Percentiles rank a stretch among this genome's conserved stretches.
Evolutionary conservation across 2,888 invertebrate species (phyloP).

Genomic region (Agelastica alni): DNA sequence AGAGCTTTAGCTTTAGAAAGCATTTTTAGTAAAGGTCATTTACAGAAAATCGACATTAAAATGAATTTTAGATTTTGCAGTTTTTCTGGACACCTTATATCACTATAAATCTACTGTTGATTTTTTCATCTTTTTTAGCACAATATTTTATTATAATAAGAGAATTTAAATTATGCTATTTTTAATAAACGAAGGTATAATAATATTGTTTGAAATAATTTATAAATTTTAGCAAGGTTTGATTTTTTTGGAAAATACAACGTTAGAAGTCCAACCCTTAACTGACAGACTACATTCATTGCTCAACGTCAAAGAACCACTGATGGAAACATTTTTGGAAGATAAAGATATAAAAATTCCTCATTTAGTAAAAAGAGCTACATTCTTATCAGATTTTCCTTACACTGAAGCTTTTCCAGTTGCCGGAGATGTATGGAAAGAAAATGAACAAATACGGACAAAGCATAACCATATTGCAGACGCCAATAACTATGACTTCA

Average conservation of each 20-base stretch:
- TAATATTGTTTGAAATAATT: neutral
- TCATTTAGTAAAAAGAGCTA: conserved; percentile 64
- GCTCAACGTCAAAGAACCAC: conserved; percentile 53
- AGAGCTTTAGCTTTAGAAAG: too few species aligned
- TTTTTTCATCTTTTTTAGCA: neutral
- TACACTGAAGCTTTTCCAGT: conserved; percentile 52
- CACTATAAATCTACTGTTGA: too few species aligned
- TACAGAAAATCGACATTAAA: too few species aligned
- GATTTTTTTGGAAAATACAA: conserved; percentile 68
- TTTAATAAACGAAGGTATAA: neutral
- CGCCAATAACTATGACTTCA: conserved; percentile 11
- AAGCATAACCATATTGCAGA: conserved; percentile 9
- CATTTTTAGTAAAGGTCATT: too few species aligned
- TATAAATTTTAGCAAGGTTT: conserved; percentile 71
- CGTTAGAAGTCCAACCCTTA: conserved; percentile 72
- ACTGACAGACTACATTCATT: conserved; percentile 53
- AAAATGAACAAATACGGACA: conserved; percentile 30
- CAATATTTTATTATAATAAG: neutral
- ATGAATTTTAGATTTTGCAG: too few species aligned
- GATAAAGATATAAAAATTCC: conserved; percentile 51
- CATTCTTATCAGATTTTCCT: conserved; percentile 55
- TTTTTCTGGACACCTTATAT: too few species aligned
- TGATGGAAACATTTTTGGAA: conserved; percentile 39
- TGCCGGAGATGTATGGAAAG: conserved; percentile 32
- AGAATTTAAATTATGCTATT: neutral